Base-by-base conservation (phyloP, 2,113 vertebrate genomes). In the Noctilio leporinus region DNA sequence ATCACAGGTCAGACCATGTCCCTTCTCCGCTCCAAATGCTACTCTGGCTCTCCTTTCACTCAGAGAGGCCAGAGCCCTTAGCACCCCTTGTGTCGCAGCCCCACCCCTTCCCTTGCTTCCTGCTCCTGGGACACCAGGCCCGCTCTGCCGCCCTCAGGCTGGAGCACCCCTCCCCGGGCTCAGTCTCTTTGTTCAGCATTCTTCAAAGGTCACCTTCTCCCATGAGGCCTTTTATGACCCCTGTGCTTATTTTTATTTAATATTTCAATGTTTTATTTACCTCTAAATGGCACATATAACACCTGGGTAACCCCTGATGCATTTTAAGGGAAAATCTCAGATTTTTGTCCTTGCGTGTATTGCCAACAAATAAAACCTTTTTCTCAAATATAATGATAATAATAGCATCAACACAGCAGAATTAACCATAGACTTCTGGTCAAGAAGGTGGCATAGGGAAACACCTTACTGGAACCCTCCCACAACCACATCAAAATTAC, bases 231-330 rank as follows among this genome's bases (percentile, higher is more conserved):
- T 76, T 65, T 53, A 30, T n/a, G 49, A 70, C 19, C 9, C 49
- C 47, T 6, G 2, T 45, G 38, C 47, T 43, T 33, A 26, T 85
- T 83, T 92, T 65, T 15, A 70, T 35, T 85, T 62, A 76, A n/a
- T 30, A 26, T 51, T 84, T 93, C 38, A 57, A 70, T 22, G 30
- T 67, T 88, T 64, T 75, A 62, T 95, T 72, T 89, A 33, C 69
- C 89, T 89, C n/a, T 55, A 69, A 76, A 51, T 24, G 28, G 65
- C 51, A 26, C 49, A 11, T 30, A 30, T 1, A 35, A 5, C 47
- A 26, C 64, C 80, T 45, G 70, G 55, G 6, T 4, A 26, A 26
- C 3, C 47, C 51, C 59, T 5, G 57, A 57, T 65, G 38, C 45
- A 62, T 57, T 89, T 95, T 62, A 83, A 51, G 84, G 89, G 64